Percentiles rank a stretch among this genome's conserved stretches.
Conservation (phyloP, 2,113 vertebrate species). For the Pseudois nayaur region DNA sequence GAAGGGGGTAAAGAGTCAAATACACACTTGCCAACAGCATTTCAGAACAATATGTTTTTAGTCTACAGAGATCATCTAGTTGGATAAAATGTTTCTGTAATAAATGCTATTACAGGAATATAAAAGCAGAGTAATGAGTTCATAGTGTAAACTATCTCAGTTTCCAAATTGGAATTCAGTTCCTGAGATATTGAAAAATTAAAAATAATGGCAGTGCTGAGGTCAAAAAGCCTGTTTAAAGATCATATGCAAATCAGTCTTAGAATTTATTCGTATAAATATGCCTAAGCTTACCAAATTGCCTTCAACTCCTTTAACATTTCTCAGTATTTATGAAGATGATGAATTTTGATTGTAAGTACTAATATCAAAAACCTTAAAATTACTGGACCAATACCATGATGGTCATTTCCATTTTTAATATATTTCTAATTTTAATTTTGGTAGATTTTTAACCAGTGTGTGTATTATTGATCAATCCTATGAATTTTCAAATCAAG, state of each 20-base stretch:
- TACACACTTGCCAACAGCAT: background rate
- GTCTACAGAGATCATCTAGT: background rate
- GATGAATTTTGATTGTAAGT: background rate
- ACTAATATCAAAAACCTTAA: background rate
- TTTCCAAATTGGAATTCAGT: conserved; percentile 6
- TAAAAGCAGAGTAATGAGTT: background rate
- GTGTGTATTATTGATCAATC: background rate
- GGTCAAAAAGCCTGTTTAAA: background rate
- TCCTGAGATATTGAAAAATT: background rate
- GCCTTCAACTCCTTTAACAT: background rate
- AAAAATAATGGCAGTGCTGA: background rate
- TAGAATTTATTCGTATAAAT: background rate
- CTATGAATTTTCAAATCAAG: background rate
- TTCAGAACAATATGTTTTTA: background rate
- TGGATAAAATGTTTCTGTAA: background rate
- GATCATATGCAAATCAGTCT: background rate
- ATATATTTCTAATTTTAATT: background rate
- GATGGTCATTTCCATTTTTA: background rate
- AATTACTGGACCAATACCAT: background rate
- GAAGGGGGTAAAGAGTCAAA: background rate
- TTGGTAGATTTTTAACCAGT: background rate
- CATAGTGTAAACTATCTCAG: background rate
- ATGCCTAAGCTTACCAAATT: background rate
- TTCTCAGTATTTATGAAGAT: background rate
- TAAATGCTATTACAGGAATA: background rate